phyloP scores from a whole-genome alignment of 2,113 vertebrate species.

The Cinclus mexicanus region DNA sequence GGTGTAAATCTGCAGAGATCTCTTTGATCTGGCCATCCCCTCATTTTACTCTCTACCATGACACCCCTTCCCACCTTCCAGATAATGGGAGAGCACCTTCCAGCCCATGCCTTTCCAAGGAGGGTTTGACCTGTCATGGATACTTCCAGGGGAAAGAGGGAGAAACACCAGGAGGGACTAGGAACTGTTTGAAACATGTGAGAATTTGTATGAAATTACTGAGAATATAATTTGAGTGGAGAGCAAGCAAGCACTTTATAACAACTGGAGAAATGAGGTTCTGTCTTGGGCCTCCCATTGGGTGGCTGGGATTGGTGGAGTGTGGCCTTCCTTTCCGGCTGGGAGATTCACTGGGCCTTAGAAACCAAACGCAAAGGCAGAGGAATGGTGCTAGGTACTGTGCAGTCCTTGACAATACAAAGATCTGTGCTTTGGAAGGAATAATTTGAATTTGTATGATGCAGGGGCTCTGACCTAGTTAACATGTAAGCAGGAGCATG shows the following conservation, averaged over 20 bases:
- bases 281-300: not conserved
- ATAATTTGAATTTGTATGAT: not conserved
- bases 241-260: not conserved
- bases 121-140: not conserved
- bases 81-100: not conserved
- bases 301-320: not conserved
- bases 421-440: not conserved
- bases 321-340: not conserved
- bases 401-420: not conserved
- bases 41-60: not conserved
- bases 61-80: not conserved
- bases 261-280: not conserved
- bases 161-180: not conserved
- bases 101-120: not conserved
- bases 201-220: not conserved
- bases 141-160: not conserved
- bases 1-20: not conserved
- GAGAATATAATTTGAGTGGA: not conserved
- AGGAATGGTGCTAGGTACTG: not conserved
- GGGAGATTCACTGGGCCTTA: rapidly evolving
- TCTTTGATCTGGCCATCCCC: not conserved
- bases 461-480: not conserved
- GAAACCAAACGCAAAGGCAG: not conserved
- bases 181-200: not conserved
- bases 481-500: not conserved